These are phyloP conservation scores for Oscheius sp. DNA, from an alignment of 2,888 invertebrate species.

Conservation along the genomic window DNA sequence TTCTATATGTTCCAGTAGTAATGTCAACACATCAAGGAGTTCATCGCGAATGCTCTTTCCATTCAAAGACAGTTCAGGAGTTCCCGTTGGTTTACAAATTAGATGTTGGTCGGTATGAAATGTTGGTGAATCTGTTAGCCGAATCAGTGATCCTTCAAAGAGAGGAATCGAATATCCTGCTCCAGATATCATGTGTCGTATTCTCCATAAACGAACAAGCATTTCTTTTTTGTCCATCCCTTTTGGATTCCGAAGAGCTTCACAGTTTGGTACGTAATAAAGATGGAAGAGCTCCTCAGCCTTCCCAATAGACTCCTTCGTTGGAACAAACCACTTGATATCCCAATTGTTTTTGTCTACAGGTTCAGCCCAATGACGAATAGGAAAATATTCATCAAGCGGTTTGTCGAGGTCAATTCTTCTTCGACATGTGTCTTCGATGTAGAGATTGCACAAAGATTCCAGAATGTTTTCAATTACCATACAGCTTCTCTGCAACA, in stretches of 20 bases:
- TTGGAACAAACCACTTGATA: slow-evolving; percentile 83
- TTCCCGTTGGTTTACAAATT: slow-evolving; percentile 40
- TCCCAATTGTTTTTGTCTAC: slow-evolving; percentile 78
- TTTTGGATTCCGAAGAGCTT: slow-evolving; percentile 75
- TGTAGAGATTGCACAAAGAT: slow-evolving; percentile 76
- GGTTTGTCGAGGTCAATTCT: slow-evolving; percentile 75
- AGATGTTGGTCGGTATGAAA: slow-evolving; percentile 27
- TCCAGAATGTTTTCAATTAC: slow-evolving; percentile 77
- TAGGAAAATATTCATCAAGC: slow-evolving; percentile 79
- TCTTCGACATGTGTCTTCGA: slow-evolving; percentile 25
- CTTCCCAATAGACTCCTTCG: slow-evolving; percentile 78
- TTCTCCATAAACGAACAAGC: slow-evolving; percentile 78
- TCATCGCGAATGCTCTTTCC: slow-evolving; percentile 37
- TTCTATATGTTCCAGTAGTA: slow-evolving; percentile 39
- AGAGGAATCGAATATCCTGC: slow-evolving; percentile 78
- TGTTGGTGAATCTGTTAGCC: slow-evolving; percentile 65
- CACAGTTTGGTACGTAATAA: slow-evolving; percentile 77
- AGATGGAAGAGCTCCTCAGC: slow-evolving; percentile 77
- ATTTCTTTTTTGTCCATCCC: slow-evolving; percentile 76
- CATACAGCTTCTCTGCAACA: slow-evolving; percentile 74
- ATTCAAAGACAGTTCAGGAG: slow-evolving; percentile 33
- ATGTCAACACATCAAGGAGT: slow-evolving; percentile 33
- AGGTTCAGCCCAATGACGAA: slow-evolving; percentile 84
- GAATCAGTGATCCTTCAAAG: slow-evolving; percentile 76
- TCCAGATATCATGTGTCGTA: slow-evolving; percentile 78